Evolutionary conservation across 1,140 invertebrate species (phyloP).

Genomic region (Drosophila nebulosa): DNA sequence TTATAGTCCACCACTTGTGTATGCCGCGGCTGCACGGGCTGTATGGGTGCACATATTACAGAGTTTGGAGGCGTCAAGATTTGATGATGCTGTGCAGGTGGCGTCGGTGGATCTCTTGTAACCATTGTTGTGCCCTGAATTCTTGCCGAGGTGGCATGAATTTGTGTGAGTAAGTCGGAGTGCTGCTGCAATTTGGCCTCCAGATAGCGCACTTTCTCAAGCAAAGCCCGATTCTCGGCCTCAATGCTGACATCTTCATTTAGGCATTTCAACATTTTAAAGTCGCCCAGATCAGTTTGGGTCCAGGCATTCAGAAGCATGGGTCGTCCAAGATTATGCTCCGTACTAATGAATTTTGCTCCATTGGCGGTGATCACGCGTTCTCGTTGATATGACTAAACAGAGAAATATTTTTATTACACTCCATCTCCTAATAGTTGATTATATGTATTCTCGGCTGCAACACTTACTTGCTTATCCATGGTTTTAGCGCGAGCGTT

Average conservation of each 20-base stretch:
- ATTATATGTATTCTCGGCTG: background rate
- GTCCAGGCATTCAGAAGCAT: slow-evolving; percentile 69
- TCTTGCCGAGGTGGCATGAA: slow-evolving; percentile 55
- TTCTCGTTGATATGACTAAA: slow-evolving; percentile 22
- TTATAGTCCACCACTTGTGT: slow-evolving; percentile 64
- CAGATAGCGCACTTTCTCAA: slow-evolving; percentile 62
- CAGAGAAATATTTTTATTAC: background rate
- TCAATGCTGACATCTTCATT: slow-evolving; percentile 23
- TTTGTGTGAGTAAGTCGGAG: slow-evolving; percentile 61
- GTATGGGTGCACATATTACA: slow-evolving; percentile 41
- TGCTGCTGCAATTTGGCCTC: slow-evolving; percentile 61
- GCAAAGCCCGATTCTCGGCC: slow-evolving; percentile 48
- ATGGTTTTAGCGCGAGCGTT: slow-evolving; percentile 22
- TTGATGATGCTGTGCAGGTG: slow-evolving; percentile 39
- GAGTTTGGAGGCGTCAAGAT: slow-evolving; percentile 62
- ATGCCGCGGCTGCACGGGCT: slow-evolving; percentile 22
- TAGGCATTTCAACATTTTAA: slow-evolving; percentile 34
- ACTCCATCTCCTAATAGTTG: background rate
- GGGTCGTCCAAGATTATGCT: slow-evolving; percentile 13
- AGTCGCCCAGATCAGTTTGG: slow-evolving; percentile 60
- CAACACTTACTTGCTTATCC: slow-evolving; percentile 54
- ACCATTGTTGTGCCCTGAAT: slow-evolving; percentile 43
- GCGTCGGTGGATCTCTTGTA: slow-evolving; percentile 13
- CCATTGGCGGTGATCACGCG: slow-evolving; percentile 33
- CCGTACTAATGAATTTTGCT: slow-evolving; percentile 16